These are phyloP conservation scores for Tiliacea aurago DNA, from an alignment of 2,888 invertebrate species.

Conservation along the genomic window DNA sequence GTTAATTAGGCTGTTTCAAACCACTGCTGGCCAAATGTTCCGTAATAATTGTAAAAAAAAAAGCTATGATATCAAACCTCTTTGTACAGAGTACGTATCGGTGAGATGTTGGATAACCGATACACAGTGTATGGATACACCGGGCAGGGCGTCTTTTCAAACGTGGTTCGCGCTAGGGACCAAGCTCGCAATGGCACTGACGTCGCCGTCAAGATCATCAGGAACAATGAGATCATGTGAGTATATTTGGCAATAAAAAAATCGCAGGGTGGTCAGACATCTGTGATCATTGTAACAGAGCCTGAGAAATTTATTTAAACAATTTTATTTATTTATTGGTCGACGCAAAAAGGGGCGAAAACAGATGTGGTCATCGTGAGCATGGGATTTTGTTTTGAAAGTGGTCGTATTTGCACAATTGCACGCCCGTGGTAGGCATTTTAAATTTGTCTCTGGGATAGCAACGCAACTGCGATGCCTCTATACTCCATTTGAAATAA, in stretches of 20 bases:
- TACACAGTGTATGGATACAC: slow-evolving; percentile 99
- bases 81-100: slow-evolving; percentile 95
- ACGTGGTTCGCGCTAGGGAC: slow-evolving; percentile 98
- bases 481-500: too few relatives aligned
- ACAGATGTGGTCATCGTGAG: too few relatives aligned
- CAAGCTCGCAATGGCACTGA: slow-evolving; percentile 96
- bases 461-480: too few relatives aligned
- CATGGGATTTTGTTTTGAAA: too few relatives aligned
- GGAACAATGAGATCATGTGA: slow-evolving; percentile 99
- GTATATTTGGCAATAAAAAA: slow-evolving; percentile 64
- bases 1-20: background rate
- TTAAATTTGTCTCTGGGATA: too few relatives aligned
- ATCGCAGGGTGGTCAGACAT: too few relatives aligned
- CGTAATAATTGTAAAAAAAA: background rate
- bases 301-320: too few relatives aligned
- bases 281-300: too few relatives aligned
- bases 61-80: background rate
- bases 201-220: slow-evolving; percentile 99
- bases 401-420: too few relatives aligned
- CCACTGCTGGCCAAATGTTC: background rate
- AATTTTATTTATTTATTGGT: too few relatives aligned
- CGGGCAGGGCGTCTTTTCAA: slow-evolving; percentile 99
- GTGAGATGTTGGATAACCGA: slow-evolving; percentile 97
- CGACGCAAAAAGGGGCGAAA: too few relatives aligned
- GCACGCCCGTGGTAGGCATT: too few relatives aligned